Conservation (phyloP, 1,140 invertebrate species). For the Drosophila ironensis region DNA sequence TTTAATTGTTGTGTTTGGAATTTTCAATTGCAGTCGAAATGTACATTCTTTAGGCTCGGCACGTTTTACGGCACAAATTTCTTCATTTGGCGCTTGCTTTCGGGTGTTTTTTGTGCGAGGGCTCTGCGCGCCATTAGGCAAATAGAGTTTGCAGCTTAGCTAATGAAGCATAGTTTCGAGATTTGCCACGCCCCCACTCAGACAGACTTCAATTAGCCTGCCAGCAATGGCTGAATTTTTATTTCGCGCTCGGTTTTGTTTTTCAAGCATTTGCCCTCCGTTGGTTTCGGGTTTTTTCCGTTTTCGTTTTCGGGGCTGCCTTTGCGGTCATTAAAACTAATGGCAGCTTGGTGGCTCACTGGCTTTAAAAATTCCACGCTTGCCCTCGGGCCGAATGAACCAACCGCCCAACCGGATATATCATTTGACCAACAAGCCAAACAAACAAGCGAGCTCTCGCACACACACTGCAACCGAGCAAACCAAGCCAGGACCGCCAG, state of each 20-base stretch:
- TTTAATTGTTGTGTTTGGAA: conserved; percentile 64
- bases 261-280: conserved; percentile 10
- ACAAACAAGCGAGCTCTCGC: conserved; percentile 24
- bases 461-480: neutral
- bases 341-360: conserved; percentile 37
- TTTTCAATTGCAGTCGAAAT: conserved; percentile 44
- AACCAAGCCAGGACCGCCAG: neutral
- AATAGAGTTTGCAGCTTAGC: conserved; percentile 53
- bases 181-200: conserved; percentile 33
- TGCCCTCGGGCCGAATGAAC: conserved; percentile 25
- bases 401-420: conserved; percentile 52
- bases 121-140: conserved; percentile 58
- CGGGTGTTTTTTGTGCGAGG: conserved; percentile 1
- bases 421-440: conserved; percentile 64
- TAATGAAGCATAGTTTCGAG: conserved; percentile 73
- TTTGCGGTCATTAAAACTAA: conserved; percentile 65
- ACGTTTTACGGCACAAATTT: conserved; percentile 55
- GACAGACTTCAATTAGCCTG: conserved; percentile 63
- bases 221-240: conserved; percentile 35
- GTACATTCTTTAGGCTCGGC: conserved; percentile 46
- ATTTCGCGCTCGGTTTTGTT: conserved; percentile 39
- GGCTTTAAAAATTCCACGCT: conserved; percentile 41
- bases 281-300: neutral
- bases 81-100: neutral
- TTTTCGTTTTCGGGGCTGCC: conserved; percentile 15